Evolutionary conservation across 1,140 invertebrate genomes (phyloP).

Genomic region (Cydia amplana): DNA sequence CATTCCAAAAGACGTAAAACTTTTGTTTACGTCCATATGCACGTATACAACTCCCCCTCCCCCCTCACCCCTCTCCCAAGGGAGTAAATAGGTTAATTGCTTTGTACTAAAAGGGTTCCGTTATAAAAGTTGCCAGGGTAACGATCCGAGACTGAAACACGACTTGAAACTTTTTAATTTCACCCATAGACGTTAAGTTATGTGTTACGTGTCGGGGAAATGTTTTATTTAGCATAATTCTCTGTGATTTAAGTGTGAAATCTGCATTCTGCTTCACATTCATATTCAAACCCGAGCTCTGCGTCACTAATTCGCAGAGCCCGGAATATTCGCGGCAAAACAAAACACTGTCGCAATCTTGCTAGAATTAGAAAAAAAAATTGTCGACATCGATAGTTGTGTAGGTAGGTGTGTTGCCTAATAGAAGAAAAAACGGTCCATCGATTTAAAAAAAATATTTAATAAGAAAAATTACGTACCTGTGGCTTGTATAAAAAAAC

Average conservation of each 20-base stretch:
- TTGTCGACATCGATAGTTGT: too few relatives aligned
- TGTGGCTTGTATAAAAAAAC: too few relatives aligned
- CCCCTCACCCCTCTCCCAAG: neutral
- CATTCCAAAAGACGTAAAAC: neutral
- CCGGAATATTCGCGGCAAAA: too few relatives aligned
- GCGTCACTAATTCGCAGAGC: too few relatives aligned
- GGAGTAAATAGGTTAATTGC: conserved; percentile 3
- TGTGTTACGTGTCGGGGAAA: neutral
- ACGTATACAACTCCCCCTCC: neutral
- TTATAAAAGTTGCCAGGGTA: neutral
- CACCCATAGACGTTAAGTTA: neutral
- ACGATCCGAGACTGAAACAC: neutral
- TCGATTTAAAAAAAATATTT: too few relatives aligned
- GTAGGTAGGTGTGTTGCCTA: too few relatives aligned
- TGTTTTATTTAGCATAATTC: neutral
- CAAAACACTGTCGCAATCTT: too few relatives aligned
- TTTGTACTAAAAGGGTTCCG: conserved; percentile 3
- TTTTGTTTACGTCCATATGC: neutral
- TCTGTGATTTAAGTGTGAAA: too few relatives aligned
- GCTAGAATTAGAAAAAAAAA: too few relatives aligned
- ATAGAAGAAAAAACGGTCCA: too few relatives aligned
- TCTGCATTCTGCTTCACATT: too few relatives aligned
- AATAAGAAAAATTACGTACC: too few relatives aligned
- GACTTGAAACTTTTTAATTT: conserved; percentile 11
- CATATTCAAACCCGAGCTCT: neutral